Evolutionary conservation across 35 echinoderm and acorn worm species (phyloP).

Genomic region (Chiridota heheva): DNA sequence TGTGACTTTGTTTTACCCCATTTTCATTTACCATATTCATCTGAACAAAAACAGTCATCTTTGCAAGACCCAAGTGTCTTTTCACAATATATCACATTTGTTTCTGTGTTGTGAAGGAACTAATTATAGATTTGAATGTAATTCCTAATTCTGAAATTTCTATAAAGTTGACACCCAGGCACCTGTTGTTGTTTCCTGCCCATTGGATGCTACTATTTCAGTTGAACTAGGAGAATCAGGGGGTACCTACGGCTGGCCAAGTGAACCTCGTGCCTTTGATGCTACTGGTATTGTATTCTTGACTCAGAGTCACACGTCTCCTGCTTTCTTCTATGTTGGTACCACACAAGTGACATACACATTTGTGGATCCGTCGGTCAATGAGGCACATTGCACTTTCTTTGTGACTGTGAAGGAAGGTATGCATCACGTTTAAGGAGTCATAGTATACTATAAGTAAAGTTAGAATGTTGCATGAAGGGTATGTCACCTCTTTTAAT

Average conservation of each 20-base stretch:
- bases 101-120: no score
- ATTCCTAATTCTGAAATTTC: no score
- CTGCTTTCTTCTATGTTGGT: slow-evolving; percentile 44
- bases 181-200: slow-evolving; percentile 41
- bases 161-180: background rate
- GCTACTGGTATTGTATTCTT: slow-evolving; percentile 32
- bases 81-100: no score
- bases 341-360: slow-evolving; percentile 46
- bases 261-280: slow-evolving; percentile 60
- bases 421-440: slow-evolving; percentile 16
- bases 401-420: slow-evolving; percentile 43
- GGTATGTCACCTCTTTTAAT: no score
- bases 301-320: slow-evolving; percentile 4
- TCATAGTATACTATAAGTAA: no score
- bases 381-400: slow-evolving; percentile 49
- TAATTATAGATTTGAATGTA: no score
- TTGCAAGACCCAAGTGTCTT: no score
- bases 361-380: slow-evolving; percentile 61
- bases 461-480: no score
- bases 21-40: no score
- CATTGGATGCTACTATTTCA: slow-evolving; percentile 6
- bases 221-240: slow-evolving; percentile 11
- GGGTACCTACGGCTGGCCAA: slow-evolving; percentile 43
- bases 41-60: no score
- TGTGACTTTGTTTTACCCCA: no score